Base-by-base conservation (phyloP, 2,888 invertebrate species). In the Drosophila meridiana region DNA sequence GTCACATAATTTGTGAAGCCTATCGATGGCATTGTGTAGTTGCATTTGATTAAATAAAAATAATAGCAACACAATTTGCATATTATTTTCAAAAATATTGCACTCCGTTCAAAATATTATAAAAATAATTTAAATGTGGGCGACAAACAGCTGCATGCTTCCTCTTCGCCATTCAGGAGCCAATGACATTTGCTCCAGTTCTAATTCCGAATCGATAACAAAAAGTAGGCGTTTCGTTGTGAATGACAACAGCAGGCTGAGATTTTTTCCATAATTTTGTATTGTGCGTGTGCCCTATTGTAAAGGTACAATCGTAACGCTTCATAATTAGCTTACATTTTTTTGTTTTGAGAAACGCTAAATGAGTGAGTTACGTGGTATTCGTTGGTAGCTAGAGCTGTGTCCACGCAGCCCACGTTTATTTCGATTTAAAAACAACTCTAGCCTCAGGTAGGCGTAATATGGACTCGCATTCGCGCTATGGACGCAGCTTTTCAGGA, bases 391-490 rank as follows among this genome's bases (percentile, higher is more conserved):
- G 50, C 11, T 40, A 63, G 52, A 34, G 36, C 62, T 63, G 53
- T 53, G 53, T 36, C 40, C 28, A 30, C 42, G 34, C 32, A 43
- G 43, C n/a, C 42, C 34, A 36, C 52, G 2, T 52, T 26, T 34
- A 36, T 55, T 64, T 26, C 60, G 45, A 66, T 69, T 78, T 74
- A 70, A 71, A 74, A 40, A 43, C 34, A 28, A 68, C 59, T 71
- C 68, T 48, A 59, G 81, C 56, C 36, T 13, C 69, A 91, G 88
- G 81, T 64, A 80, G 83, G 72, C 83, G 79, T 55, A 87, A 83
- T 32, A 85, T 85, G 76, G 90, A 91, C 64, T 85, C 89, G 61
- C 89, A 90, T 76, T 84, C 90, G 53, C 90, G 92, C 7, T 91
- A 90, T 82, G 85, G 86, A 42, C 82, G 85, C 56, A 72, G 77